phyloP scores from a whole-genome alignment of 23 tunicate genomes.

The Trididemnum nubilum region DNA sequence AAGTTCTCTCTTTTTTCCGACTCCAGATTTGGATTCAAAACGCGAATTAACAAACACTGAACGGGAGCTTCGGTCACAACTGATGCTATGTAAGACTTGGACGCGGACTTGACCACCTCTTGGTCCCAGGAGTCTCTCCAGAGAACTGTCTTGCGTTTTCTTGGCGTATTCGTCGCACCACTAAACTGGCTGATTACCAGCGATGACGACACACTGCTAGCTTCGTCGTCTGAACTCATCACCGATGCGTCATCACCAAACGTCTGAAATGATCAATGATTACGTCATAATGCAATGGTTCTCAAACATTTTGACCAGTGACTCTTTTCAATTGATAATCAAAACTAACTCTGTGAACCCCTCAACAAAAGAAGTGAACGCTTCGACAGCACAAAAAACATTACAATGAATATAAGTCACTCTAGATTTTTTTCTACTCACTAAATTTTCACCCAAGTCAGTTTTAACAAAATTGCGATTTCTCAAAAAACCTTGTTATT shows the following conservation, averaged over 20 bases:
- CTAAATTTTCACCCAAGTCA: no score
- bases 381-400: no score
- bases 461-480: no score
- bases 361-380: no score
- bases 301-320: no score
- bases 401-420: no score
- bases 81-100: constrained; percentile 59
- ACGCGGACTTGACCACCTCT: constrained; percentile 58
- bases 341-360: no score
- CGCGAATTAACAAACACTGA: background rate
- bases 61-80: constrained; percentile 51
- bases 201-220: constrained; percentile 62
- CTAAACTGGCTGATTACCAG: constrained; percentile 40
- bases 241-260: constrained; percentile 56
- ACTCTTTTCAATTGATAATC: no score
- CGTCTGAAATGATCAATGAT: background rate
- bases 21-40: background rate
- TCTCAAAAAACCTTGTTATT: no score
- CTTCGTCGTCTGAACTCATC: constrained; percentile 74
- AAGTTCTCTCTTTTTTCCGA: background rate
- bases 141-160: constrained; percentile 52
- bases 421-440: no score
- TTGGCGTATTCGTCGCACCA: background rate
- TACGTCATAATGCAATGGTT: background rate
- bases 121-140: constrained; percentile 95